Evolutionary conservation across 2,797 vertebrate genomes (phyloP), one percentile per base, ranked within the genome.

Genomic region (Oreochromis grahami): DNA sequence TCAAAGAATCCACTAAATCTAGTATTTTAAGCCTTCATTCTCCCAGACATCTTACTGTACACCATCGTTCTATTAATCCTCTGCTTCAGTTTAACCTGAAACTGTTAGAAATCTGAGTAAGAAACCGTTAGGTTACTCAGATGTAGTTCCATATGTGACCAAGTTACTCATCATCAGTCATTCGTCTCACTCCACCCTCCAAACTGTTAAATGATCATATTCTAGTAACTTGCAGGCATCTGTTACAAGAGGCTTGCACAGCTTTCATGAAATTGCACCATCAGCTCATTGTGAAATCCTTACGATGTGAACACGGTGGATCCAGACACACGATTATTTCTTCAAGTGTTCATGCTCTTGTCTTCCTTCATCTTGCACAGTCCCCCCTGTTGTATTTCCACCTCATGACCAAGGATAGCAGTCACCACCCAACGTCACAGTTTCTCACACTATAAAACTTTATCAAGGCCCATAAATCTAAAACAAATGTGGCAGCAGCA

Each of bases 381-480:
- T 58, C 45, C 38, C 10, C 38, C 29, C 48, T 80, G 13, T 82
- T 78, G 19, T 78, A 21, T 45, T 76, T 81, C 77, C 43, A 48
- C 13, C 26, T 83, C 43, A 65, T 81, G 55, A 55, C 51, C 53
- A 36, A 45, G 24, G 72, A 74, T 52, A 87, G 7, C 14, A 36
- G 38, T 77, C 13, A 68, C 10, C 48, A 60, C 9, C 41, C 77
- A 4, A 77, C 12, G 15, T 63, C 41, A 12, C 55, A 65, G 5
- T n/a, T 19, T 50, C 21, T 74, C 17, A 51, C 29, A n/a, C 17
- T 84, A 53, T 43, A 80, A 38, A 38, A 55, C 45, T 52, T 53
- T 36, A 86, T 43, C 29, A 21, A 60, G 48, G 19, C 15, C 45
- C 58, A 83, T 84, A 85, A 86, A 90, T 50, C 63, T 84, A 53